These are phyloP conservation scores for Diarsia rubi DNA, from an alignment of 2,888 invertebrate genomes.

Conservation along the genomic window DNA sequence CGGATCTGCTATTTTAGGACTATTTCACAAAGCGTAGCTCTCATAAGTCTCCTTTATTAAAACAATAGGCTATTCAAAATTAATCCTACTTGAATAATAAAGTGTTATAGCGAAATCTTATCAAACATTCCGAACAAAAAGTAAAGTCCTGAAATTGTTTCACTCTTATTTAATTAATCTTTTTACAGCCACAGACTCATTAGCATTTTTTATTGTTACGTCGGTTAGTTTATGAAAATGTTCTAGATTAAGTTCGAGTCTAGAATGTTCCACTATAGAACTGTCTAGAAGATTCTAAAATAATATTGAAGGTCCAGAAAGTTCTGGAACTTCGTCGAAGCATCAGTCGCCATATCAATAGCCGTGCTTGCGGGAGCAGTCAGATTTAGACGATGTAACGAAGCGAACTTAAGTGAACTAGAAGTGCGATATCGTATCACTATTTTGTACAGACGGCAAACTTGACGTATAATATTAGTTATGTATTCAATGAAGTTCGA, in stretches of 20 bases:
- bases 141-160: slow-evolving; percentile 13
- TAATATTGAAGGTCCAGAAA: too few relatives aligned
- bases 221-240: too few relatives aligned
- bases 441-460: slow-evolving; percentile 14
- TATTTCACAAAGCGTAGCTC: neutral
- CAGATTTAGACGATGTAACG: too few relatives aligned
- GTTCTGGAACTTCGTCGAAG: too few relatives aligned
- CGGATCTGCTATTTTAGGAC: neutral
- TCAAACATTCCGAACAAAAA: slow-evolving; percentile 19
- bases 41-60: neutral
- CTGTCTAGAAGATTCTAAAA: too few relatives aligned
- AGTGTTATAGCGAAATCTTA: neutral
- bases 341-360: too few relatives aligned
- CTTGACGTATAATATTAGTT: neutral
- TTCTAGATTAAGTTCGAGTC: too few relatives aligned
- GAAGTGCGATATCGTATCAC: too few relatives aligned
- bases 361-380: too few relatives aligned
- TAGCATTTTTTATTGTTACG: too few relatives aligned
- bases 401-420: too few relatives aligned
- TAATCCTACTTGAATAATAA: neutral
- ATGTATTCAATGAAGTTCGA: neutral
- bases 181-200: slow-evolving; percentile 8
- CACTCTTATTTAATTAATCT: slow-evolving; percentile 33
- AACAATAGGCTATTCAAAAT: neutral
- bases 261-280: too few relatives aligned